A percentile compares a stretch with the other conserved stretches of the same genome.
Evolutionary conservation across 2,888 invertebrate genomes (phyloP).

Genomic region (Pseudococcus jackbeardsleyi): DNA sequence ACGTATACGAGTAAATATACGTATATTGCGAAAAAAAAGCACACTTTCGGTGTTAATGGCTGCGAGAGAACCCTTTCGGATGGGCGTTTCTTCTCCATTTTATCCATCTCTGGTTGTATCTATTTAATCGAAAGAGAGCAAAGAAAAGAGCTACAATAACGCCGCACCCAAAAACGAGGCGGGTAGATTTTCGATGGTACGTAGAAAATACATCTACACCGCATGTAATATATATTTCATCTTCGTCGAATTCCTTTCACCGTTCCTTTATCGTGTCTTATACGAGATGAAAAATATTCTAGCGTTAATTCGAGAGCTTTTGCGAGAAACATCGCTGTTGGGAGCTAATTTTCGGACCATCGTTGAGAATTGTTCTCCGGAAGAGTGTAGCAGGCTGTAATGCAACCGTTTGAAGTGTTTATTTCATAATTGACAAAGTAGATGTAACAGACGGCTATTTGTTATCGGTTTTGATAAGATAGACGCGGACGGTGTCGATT

Average conservation of each 20-base stretch:
- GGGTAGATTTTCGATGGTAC: not conserved
- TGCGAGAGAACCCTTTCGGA: not conserved
- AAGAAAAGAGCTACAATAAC: not conserved
- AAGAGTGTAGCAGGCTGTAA: not conserved
- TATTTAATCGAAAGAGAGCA: not conserved
- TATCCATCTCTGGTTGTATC: not conserved
- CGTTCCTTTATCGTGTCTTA: not conserved
- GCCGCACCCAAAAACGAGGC: conserved; percentile 5
- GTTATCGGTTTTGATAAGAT: not conserved
- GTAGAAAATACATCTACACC: not conserved
- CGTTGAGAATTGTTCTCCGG: not conserved
- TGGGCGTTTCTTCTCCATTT: conserved; percentile 24
- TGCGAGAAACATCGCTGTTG: not conserved
- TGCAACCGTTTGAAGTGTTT: not conserved
- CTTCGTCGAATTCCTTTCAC: not conserved
- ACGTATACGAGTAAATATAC: not conserved
- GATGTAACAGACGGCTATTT: not conserved
- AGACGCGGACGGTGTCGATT: not conserved
- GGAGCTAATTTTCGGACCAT: not conserved
- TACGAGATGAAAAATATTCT: not conserved
- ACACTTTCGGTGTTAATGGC: not conserved
- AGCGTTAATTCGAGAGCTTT: not conserved
- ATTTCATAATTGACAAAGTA: not conserved
- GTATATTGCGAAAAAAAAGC: not conserved
- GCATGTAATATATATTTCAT: not conserved